phyloP scores from a whole-genome alignment of 2,888 invertebrate genomes.

The Meiosimyza platycephala region DNA sequence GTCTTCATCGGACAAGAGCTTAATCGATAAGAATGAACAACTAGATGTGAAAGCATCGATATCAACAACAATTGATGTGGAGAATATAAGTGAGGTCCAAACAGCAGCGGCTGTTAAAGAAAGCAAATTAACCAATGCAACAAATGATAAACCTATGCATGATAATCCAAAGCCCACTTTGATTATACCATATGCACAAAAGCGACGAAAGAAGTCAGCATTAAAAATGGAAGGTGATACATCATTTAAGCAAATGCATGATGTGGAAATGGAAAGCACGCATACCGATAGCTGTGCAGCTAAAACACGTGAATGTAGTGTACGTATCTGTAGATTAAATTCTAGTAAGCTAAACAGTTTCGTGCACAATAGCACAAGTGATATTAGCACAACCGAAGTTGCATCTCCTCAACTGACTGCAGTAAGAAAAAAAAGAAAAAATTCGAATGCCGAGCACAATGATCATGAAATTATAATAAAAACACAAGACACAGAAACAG shows the following conservation, averaged over 20 bases:
- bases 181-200: conserved; percentile 1
- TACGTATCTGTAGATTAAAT: conserved; percentile 21
- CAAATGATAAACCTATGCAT: background rate
- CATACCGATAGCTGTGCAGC: background rate
- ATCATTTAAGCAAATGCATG: background rate
- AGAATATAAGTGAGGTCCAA: no score
- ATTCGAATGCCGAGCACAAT: background rate
- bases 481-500: background rate
- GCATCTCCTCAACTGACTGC: no score
- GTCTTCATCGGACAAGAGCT: no score
- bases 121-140: no score
- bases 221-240: no score
- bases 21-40: no score
- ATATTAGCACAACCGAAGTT: no score
- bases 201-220: conserved; percentile 7
- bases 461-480: no score
- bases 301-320: conserved; percentile 25
- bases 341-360: background rate
- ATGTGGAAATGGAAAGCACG: background rate
- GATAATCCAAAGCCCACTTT: background rate
- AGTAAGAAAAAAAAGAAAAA: no score
- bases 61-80: no score
- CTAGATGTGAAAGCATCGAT: no score
- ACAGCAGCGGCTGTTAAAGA: no score
- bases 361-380: background rate